A percentile compares a stretch with the other conserved stretches of the same genome.
Conservation (phyloP, 2,113 vertebrate genomes). For the Calidris pugnax region DNA sequence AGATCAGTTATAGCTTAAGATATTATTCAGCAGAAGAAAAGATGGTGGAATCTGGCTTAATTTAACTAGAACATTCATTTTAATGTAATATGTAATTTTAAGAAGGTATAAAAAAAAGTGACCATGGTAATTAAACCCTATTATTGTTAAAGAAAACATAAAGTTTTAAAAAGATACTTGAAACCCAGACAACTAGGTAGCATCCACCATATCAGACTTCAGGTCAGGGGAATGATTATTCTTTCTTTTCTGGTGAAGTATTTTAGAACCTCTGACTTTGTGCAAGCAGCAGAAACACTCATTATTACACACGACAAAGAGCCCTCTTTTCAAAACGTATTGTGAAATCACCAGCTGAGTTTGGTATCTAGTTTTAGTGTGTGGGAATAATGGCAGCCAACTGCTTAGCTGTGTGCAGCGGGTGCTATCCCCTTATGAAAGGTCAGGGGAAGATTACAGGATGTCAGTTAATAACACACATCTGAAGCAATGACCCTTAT, state of each 20-base stretch:
- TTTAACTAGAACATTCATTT: background rate
- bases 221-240: background rate
- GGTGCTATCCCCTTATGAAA: background rate
- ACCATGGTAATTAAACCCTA: background rate
- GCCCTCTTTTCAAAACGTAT: background rate
- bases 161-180: background rate
- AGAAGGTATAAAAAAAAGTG: background rate
- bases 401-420: background rate
- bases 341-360: background rate
- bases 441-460: conserved; percentile 7
- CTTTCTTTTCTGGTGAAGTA: background rate
- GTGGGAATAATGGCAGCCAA: background rate
- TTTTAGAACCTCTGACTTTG: conserved; percentile 11
- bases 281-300: background rate
- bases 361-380: background rate
- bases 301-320: background rate
- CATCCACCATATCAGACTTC: background rate
- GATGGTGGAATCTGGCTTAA: background rate
- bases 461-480: background rate
- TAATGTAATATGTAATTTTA: background rate
- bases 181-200: background rate
- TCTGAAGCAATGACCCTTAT: background rate
- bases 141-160: background rate
- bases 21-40: background rate
- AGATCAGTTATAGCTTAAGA: background rate